phyloP scores from a whole-genome alignment of 2,113 vertebrate genomes.

The Oophaga pumilio region DNA sequence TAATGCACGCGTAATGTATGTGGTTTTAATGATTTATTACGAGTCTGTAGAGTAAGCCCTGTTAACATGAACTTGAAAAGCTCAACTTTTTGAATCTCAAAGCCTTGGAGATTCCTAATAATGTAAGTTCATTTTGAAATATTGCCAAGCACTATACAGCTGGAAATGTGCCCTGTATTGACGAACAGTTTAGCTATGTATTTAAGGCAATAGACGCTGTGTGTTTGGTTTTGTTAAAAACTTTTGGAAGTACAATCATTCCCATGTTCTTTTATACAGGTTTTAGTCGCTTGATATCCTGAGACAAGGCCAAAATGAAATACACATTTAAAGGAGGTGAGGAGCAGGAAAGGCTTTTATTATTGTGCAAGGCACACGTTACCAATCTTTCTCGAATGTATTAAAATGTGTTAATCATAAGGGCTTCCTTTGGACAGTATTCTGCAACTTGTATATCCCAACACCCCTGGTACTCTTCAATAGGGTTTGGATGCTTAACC shows the following conservation, averaged over 20 bases:
- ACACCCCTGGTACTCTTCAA: background rate
- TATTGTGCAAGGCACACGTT: constrained; percentile 17
- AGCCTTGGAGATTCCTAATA: constrained; percentile 81
- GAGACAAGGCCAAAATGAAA: constrained; percentile 40
- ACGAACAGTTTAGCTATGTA: constrained; percentile 69
- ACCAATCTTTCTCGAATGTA: background rate
- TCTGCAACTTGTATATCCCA: background rate
- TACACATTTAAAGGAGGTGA: constrained; percentile 39
- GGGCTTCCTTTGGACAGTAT: background rate
- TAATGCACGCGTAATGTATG: constrained; percentile 73
- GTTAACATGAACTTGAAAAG: constrained; percentile 76
- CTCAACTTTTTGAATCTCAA: constrained; percentile 75
- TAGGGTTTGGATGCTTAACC: too few species aligned
- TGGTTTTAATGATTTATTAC: constrained; percentile 87
- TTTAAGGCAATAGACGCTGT: constrained; percentile 67
- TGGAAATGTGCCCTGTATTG: constrained; percentile 72
- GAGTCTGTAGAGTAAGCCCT: constrained; percentile 80
- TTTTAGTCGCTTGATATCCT: constrained; percentile 39
- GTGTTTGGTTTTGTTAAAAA: constrained; percentile 61
- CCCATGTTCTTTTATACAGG: constrained; percentile 17
- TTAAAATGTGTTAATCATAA: constrained; percentile 27
- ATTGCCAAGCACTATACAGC: constrained; percentile 73
- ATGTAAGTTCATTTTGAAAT: constrained; percentile 81
- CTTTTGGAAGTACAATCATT: constrained; percentile 50
- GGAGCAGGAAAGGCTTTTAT: constrained; percentile 16